phyloP scores from a whole-genome alignment of 2,888 invertebrate species.

The Tuberolachnus salignus region DNA sequence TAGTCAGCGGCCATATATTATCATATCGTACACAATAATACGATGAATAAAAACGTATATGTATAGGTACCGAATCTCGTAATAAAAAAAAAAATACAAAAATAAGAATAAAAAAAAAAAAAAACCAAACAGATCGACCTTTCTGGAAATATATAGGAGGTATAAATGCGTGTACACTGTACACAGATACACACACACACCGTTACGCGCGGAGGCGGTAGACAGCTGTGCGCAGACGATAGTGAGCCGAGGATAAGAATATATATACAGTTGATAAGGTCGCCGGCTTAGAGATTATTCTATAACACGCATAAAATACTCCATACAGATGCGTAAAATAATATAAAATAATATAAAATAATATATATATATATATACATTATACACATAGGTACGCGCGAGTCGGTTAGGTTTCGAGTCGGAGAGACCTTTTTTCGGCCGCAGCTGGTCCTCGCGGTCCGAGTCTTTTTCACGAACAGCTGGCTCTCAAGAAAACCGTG shows the following conservation, averaged over 20 bases:
- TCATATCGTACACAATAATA: too few species aligned
- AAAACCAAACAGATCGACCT: neutral
- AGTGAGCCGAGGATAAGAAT: too few species aligned
- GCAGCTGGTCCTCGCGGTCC: constrained; percentile 53
- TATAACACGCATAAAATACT: neutral
- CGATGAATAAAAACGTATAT: too few species aligned
- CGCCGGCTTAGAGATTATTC: constrained; percentile 8
- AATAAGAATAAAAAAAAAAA: too few species aligned
- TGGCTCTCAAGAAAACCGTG: constrained; percentile 54
- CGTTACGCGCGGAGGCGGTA: neutral
- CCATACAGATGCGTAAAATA: neutral
- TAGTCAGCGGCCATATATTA: too few species aligned
- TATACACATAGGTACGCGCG: neutral
- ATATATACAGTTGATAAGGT: constrained; percentile 33
- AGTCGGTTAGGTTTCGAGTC: neutral
- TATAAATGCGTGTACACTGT: too few species aligned
- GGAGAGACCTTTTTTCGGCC: constrained; percentile 27
- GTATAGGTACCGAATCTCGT: too few species aligned
- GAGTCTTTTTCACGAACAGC: constrained; percentile 50
- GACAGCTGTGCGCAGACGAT: constrained; percentile 14
- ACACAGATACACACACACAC: neutral
- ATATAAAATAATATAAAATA: too few species aligned
- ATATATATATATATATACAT: neutral
- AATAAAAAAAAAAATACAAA: too few species aligned
- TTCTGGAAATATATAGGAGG: neutral